Conservation (phyloP, 1,140 invertebrate genomes). For the Trissolcus basalis region DNA sequence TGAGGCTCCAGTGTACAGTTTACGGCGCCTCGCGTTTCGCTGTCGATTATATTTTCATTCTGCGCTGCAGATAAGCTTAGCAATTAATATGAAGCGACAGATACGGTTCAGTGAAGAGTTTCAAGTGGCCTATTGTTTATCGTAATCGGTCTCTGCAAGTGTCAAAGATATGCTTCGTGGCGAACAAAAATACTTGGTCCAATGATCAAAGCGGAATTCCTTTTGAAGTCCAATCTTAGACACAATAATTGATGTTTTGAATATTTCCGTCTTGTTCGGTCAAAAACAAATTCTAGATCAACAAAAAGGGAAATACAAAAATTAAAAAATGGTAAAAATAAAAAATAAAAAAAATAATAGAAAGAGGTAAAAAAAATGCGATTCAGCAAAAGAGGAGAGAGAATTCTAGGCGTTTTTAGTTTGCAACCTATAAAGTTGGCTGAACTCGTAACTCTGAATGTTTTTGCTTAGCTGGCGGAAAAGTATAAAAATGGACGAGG, state of each 20-base stretch:
- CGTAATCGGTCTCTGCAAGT: conserved; percentile 21
- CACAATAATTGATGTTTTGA: conserved; percentile 44
- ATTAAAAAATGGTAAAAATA: too few relatives aligned
- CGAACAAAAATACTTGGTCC: conserved; percentile 27
- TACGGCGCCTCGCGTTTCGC: conserved; percentile 21
- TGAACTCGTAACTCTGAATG: conserved; percentile 30
- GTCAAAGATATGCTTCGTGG: conserved; percentile 35
- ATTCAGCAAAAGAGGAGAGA: too few relatives aligned
- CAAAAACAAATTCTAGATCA: not conserved
- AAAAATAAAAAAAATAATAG: too few relatives aligned
- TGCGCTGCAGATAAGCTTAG: conserved; percentile 23
- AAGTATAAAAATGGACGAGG: conserved; percentile 40
- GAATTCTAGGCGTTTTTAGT: too few relatives aligned
- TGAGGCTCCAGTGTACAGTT: conserved; percentile 18
- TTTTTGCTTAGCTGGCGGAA: conserved; percentile 35
- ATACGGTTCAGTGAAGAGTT: conserved; percentile 36
- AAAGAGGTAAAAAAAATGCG: too few relatives aligned
- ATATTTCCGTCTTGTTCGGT: not conserved
- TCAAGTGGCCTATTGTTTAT: conserved; percentile 42
- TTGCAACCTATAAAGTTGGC: conserved; percentile 11
- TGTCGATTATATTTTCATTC: conserved; percentile 3
- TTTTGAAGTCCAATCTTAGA: conserved; percentile 39
- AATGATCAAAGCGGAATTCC: conserved; percentile 48
- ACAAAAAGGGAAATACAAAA: not conserved
- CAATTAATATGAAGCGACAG: conserved; percentile 48